Evolutionary conservation across 2,113 vertebrate genomes (phyloP).

Genomic region (Oreochromis niloticus): DNA sequence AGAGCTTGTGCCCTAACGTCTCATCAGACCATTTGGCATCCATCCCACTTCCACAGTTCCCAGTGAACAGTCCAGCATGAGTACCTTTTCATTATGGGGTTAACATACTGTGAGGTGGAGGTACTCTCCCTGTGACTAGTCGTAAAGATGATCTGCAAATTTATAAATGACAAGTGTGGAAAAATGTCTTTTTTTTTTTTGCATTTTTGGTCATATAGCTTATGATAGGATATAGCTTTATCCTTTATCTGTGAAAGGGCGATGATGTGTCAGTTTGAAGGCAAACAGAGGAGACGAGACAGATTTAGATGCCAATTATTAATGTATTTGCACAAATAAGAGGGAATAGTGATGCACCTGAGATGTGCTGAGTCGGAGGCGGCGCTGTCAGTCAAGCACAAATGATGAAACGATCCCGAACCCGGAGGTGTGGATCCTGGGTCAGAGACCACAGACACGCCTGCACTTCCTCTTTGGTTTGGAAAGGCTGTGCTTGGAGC

Average conservation of each 20-base stretch:
- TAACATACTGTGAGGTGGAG: neutral
- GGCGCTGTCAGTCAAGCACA: neutral
- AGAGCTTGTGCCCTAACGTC: neutral
- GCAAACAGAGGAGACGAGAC: neutral
- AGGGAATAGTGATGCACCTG: neutral
- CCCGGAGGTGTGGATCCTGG: neutral
- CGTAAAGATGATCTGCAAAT: too few species aligned
- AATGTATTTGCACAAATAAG: fast-evolving
- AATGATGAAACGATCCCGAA: neutral
- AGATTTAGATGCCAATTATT: neutral
- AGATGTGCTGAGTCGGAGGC: neutral
- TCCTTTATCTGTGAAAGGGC: neutral
- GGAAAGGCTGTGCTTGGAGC: neutral
- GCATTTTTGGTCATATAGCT: neutral
- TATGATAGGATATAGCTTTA: neutral
- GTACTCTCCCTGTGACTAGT: neutral
- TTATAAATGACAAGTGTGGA: neutral
- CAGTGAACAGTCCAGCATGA: neutral
- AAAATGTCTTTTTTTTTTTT: neutral
- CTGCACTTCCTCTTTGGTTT: neutral
- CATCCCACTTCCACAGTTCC: neutral
- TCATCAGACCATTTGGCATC: neutral
- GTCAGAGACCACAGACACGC: neutral
- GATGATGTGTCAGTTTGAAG: neutral
- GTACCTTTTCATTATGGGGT: neutral